These are phyloP conservation scores for Sebastes itinus DNA, from an alignment of 2,797 vertebrate species.

Conservation along the genomic window DNA sequence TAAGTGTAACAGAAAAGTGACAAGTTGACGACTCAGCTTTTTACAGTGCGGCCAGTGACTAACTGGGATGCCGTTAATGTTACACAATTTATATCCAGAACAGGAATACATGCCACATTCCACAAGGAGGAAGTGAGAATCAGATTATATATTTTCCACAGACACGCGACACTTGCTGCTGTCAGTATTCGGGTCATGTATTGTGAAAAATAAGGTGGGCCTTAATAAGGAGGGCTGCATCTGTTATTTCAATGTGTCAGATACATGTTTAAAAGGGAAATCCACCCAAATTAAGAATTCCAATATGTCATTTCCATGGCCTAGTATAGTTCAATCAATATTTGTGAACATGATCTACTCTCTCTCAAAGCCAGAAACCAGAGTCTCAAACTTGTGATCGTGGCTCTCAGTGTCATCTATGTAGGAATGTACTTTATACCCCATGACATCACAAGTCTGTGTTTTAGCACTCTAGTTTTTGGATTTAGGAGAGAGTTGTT, in stretches of 20 bases:
- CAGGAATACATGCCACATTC: not conserved
- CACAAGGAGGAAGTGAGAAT: conserved; percentile 54
- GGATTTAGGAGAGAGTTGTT: too few species aligned
- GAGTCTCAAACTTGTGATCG: too few species aligned
- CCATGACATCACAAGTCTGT: too few species aligned
- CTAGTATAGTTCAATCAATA: too few species aligned
- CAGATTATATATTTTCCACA: not conserved
- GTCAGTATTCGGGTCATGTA: not conserved
- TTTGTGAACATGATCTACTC: too few species aligned
- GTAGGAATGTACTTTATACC: too few species aligned
- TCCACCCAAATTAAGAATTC: too few species aligned
- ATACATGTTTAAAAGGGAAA: not conserved
- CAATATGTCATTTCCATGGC: too few species aligned
- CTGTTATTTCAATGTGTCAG: not conserved
- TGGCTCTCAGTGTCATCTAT: too few species aligned
- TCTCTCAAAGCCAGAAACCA: too few species aligned
- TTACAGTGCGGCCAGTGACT: not conserved
- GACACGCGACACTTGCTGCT: not conserved
- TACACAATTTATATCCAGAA: conserved; percentile 23
- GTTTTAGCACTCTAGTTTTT: too few species aligned
- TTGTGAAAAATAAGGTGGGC: not conserved
- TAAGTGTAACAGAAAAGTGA: conserved; percentile 22
- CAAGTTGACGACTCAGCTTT: conserved; percentile 21
- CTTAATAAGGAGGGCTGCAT: not conserved
- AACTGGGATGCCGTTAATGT: not conserved